Base-by-base conservation (phyloP, 64 coral and sea anemone species). In the Actinia equina region DNA sequence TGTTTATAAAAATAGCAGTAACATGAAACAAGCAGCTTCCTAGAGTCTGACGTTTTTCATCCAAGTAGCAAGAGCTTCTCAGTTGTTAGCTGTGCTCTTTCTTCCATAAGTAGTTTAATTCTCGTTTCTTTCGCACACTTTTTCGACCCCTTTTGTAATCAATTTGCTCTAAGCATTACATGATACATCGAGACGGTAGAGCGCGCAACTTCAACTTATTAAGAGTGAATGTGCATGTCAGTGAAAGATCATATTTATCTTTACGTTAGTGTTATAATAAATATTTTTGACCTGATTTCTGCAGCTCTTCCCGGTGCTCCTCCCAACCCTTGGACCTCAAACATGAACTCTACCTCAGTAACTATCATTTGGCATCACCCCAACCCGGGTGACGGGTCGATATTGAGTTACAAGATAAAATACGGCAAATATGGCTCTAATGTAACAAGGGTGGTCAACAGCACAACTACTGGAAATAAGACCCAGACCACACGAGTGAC, bases 381-480 rank as follows among this genome's bases (percentile, higher is more conserved):
- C 6, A 41, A 81, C 43, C 79, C 79, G 10, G 79, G 79, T 81
- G 79, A 81, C 13, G 79, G 79, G 3, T 81, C 79, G 17, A 81
- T 81, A 44, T 23, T 44, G 42, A 81, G 22, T 81, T 81, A 81
- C 14, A 81, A 18, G 12, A 37, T 81, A 37, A 44, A 53, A 44
- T 81, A 81, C 51, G 42, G 43, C 7, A 23, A 69, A 69, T 69
- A 69, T 25, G n/a, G 63, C 18, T n/a, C 20, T 23, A 69, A 69
- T n/a, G 4, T 69, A n/a, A 69, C 63, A 20, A 9, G 63, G 22
- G 23, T 69, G 10, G 19, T 25, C n/a, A 69, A 69, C 63, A 69
- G 63, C n/a, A 69, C 63, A 26, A 69, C 1, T 69, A 60, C 59
- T 19, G 63, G 63, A 7, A 69, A 69, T 69, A 23, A 20, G 23